Percentiles rank a stretch among this genome's conserved stretches.
Evolutionary conservation across 2,888 invertebrate genomes (phyloP).

Genomic region (Macrophya alboannulata): DNA sequence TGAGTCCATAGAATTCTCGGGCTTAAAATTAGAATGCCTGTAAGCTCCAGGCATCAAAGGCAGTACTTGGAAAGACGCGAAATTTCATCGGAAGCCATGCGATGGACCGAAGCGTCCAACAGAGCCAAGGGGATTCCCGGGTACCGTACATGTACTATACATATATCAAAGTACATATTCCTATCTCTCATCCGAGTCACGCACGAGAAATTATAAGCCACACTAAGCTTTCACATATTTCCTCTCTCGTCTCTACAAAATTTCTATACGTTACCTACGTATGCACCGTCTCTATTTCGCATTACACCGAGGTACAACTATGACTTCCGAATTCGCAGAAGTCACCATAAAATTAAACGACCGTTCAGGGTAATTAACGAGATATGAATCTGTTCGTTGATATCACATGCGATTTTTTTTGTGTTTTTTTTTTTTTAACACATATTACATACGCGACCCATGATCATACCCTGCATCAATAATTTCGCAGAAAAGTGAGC

Average conservation of each 20-base stretch:
- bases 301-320: not conserved
- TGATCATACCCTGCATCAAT: not conserved
- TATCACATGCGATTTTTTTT: not conserved
- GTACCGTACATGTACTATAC: not conserved
- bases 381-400: not conserved
- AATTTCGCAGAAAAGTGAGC: not conserved
- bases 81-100: slow-evolving; percentile 76
- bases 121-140: slow-evolving; percentile 54
- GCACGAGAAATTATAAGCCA: slow-evolving; percentile 50
- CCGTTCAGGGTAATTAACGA: not conserved
- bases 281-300: not conserved
- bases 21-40: slow-evolving; percentile 48
- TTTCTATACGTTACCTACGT: not conserved
- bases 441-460: not conserved
- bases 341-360: not conserved
- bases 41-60: slow-evolving; percentile 52
- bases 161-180: slow-evolving; percentile 44
- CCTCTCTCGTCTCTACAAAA: not conserved
- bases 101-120: slow-evolving; percentile 60
- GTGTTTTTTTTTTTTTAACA: not conserved
- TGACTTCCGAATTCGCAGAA: slow-evolving; percentile 7
- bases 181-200: slow-evolving; percentile 40
- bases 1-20: slow-evolving; percentile 46
- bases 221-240: slow-evolving; percentile 33
- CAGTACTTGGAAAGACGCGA: slow-evolving; percentile 70